A percentile compares a stretch with the other conserved stretches of the same genome.
Conservation (phyloP, 2,113 vertebrate genomes). For the Albula goreensis region DNA sequence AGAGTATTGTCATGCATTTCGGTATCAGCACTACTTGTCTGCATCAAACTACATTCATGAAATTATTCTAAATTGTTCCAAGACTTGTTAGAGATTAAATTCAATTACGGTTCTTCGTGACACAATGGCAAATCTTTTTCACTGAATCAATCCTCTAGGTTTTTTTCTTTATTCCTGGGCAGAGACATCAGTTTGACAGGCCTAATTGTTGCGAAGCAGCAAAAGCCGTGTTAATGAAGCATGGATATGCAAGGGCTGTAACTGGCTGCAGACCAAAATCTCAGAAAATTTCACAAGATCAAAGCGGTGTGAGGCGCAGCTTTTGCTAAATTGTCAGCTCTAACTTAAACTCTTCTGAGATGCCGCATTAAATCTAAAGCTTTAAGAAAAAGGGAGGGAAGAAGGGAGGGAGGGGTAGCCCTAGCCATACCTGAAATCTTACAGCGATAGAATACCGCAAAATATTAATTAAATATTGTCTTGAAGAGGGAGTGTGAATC, state of each 20-base stretch:
- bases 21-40: conserved; percentile 63
- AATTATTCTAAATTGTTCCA: conserved; percentile 77
- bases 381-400: conserved; percentile 43
- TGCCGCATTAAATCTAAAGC: conserved; percentile 57
- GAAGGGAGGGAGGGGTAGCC: conserved; percentile 44
- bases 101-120: conserved; percentile 83
- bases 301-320: conserved; percentile 69
- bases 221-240: conserved; percentile 86
- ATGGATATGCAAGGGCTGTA: conserved; percentile 68
- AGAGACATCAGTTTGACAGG: conserved; percentile 68
- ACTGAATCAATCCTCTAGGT: conserved; percentile 82
- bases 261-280: conserved; percentile 72
- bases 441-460: conserved; percentile 58
- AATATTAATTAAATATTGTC: conserved; percentile 47
- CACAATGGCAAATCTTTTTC: conserved; percentile 81
- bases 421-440: conserved; percentile 59
- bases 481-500: conserved; percentile 39
- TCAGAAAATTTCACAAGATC: conserved; percentile 77
- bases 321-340: conserved; percentile 76
- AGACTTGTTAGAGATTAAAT: conserved; percentile 81
- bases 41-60: conserved; percentile 80
- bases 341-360: conserved; percentile 64
- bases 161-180: conserved; percentile 60
- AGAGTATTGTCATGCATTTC: conserved; percentile 66
- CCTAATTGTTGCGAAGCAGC: conserved; percentile 79